Base-by-base conservation (phyloP, 2,888 invertebrate species). In the Idaea dimidiata region DNA sequence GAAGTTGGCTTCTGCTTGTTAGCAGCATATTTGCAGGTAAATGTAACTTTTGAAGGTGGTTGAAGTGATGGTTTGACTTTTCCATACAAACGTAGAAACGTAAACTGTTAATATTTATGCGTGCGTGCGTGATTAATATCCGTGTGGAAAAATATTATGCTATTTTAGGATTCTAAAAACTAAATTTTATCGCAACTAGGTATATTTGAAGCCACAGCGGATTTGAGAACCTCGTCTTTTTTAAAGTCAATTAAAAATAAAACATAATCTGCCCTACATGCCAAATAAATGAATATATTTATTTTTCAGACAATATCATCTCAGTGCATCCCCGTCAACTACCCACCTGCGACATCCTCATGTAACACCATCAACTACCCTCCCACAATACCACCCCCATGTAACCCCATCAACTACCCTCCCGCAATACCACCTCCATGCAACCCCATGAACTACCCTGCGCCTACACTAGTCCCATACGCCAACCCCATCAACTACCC, bases 271-370 rank as follows among this genome's bases (percentile, higher is more conserved):
- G n/a, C 6, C n/a, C 10, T 53, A 53, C 53, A 53, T 54, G 24
- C 24, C 24, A 3, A 54, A 0, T 54, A 54, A n/a, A n/a, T 8
- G 16, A n/a, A 16, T 14, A 16, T 18, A 17, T 17, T 10, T 64
- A 18, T 16, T 6, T 66, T 63, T n/a, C 70, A 70, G 70, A 63
- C 66, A 0, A 71, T 70, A 32, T 60, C 64, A 17, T 61, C 55
- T n/a, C 70, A 70, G 54, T 62, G 31, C 17, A 58, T 62, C 18
- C 16, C 2, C 5, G 16, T 16, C 16, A 53, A 61, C 57, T 57
- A 24, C 24, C 24, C 24, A 0, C 55, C 59, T 14, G 16, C 59
- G 0, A 62, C 33, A 14, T 31, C 62, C 1, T 63, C 61, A 53
- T 60, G 63, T 1, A 43, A 43, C 43, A 7, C 43, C 10, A 43